Percentiles rank a stretch among this genome's conserved stretches.
phyloP scores from a whole-genome alignment of 2,113 vertebrate species.

The Scortum barcoo region DNA sequence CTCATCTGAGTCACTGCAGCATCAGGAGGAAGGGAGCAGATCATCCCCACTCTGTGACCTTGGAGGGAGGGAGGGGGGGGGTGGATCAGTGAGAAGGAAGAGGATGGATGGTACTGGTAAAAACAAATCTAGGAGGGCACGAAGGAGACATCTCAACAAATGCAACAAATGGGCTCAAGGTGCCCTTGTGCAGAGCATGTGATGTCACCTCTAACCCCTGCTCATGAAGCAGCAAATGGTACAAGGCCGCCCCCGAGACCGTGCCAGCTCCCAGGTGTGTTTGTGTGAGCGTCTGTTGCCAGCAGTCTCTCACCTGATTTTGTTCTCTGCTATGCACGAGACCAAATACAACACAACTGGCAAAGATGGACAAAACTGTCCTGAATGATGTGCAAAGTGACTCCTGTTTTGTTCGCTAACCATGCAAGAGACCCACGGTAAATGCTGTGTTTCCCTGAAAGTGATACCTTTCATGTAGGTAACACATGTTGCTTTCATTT shows the following conservation, averaged over 20 bases:
- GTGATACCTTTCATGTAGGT: not conserved
- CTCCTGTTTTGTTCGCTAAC: not conserved
- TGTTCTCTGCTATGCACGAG: not conserved
- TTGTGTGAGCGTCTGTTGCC: conserved; percentile 7
- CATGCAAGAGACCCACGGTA: not conserved
- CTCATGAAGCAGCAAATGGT: conserved; percentile 50
- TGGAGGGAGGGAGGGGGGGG: conserved; percentile 57
- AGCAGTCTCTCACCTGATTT: conserved; percentile 37
- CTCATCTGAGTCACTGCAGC: conserved; percentile 71
- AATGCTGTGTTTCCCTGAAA: not conserved
- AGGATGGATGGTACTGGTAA: too few relatives aligned
- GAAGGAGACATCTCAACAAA: conserved; percentile 25
- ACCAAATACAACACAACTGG: not conserved
- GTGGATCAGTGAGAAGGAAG: conserved; percentile 41
- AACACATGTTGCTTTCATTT: conserved; percentile 18
- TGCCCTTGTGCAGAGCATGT: conserved; percentile 52
- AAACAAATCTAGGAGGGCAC: not conserved
- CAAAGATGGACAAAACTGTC: conserved; percentile 9
- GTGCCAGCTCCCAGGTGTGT: conserved; percentile 46
- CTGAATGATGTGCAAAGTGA: not conserved
- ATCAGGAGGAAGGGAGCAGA: conserved; percentile 43
- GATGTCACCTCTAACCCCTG: conserved; percentile 55
- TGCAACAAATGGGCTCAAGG: conserved; percentile 38
- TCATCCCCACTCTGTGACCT: conserved; percentile 66
- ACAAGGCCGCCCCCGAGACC: conserved; percentile 25